phyloP scores from a whole-genome alignment of 2,888 invertebrate genomes.

The Harpagoxenus sublaevis region DNA sequence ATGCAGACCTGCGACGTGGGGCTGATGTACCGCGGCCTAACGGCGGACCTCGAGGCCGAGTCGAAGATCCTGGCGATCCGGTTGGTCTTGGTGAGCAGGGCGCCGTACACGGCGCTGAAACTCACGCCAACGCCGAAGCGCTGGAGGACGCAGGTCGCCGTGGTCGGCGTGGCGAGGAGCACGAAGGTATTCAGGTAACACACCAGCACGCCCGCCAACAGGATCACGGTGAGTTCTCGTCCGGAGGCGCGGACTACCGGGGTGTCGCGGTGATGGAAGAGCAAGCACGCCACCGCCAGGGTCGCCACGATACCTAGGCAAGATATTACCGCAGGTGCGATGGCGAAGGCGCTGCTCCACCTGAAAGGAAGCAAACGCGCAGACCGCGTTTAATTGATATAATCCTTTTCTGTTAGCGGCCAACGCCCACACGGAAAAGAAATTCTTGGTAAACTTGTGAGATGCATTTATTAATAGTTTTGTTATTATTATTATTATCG shows the following conservation, averaged over 20 bases:
- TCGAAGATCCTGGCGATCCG: conserved; percentile 89
- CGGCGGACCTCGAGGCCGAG: conserved; percentile 89
- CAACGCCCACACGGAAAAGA: too few relatives aligned
- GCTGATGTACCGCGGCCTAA: conserved; percentile 89
- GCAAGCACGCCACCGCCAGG: conserved; percentile 88
- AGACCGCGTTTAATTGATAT: neutral
- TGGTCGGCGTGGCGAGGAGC: conserved; percentile 88
- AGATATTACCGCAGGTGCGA: conserved; percentile 89
- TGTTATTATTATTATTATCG: too few relatives aligned
- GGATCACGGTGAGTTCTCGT: conserved; percentile 89
- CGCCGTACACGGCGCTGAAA: conserved; percentile 89
- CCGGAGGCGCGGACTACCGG: conserved; percentile 90
- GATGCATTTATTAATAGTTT: too few relatives aligned
- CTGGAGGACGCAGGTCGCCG: conserved; percentile 88
- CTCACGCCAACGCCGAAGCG: conserved; percentile 90
- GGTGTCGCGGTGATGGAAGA: conserved; percentile 90
- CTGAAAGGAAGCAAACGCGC: conserved; percentile 50
- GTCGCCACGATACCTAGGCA: conserved; percentile 89
- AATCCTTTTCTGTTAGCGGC: neutral
- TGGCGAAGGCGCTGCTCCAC: conserved; percentile 90
- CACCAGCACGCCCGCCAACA: conserved; percentile 89
- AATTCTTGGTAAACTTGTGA: too few relatives aligned
- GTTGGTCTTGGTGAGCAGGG: conserved; percentile 90
- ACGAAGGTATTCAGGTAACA: conserved; percentile 90
- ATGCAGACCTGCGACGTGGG: conserved; percentile 90